A percentile compares a stretch with the other conserved stretches of the same genome.
Evolutionary conservation across 2,888 invertebrate genomes (phyloP).

Genomic region (Clistopyga incitator): DNA sequence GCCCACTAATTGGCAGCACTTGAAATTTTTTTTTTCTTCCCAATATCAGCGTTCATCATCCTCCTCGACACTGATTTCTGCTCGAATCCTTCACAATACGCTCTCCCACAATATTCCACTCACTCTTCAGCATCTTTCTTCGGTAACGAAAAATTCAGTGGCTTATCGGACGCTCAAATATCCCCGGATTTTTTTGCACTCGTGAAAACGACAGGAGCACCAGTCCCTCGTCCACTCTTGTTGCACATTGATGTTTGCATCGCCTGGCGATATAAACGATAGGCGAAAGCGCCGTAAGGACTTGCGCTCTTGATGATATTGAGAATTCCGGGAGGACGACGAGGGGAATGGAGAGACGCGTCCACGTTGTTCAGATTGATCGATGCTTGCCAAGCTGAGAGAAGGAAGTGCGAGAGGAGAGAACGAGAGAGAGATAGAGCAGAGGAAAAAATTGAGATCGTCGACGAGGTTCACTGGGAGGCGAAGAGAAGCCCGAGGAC

Average conservation of each 20-base stretch:
- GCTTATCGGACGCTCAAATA: background rate
- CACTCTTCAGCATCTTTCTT: background rate
- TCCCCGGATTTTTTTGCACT: background rate
- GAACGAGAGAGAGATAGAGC: background rate
- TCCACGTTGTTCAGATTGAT: constrained; percentile 34
- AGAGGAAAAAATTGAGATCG: constrained; percentile 21
- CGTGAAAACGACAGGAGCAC: background rate
- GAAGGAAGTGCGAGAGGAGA: background rate
- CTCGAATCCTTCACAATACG: background rate
- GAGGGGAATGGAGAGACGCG: constrained; percentile 19
- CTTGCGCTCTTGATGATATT: constrained; percentile 55
- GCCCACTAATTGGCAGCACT: constrained; percentile 12
- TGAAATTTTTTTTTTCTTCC: background rate
- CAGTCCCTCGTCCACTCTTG: constrained; percentile 1
- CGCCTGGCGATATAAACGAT: constrained; percentile 17
- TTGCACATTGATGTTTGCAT: constrained; percentile 41
- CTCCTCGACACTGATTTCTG: background rate
- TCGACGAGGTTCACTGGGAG: constrained; percentile 15
- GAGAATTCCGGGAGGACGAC: constrained; percentile 27
- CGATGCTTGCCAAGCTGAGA: constrained; percentile 14
- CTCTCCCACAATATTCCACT: background rate
- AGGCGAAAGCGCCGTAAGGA: constrained; percentile 32
- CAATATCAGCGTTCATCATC: background rate
- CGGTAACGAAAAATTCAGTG: background rate
- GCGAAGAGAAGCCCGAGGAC: constrained; percentile 43